phyloP scores from a whole-genome alignment of 1,140 invertebrate species.

The Hetaerina americana region DNA sequence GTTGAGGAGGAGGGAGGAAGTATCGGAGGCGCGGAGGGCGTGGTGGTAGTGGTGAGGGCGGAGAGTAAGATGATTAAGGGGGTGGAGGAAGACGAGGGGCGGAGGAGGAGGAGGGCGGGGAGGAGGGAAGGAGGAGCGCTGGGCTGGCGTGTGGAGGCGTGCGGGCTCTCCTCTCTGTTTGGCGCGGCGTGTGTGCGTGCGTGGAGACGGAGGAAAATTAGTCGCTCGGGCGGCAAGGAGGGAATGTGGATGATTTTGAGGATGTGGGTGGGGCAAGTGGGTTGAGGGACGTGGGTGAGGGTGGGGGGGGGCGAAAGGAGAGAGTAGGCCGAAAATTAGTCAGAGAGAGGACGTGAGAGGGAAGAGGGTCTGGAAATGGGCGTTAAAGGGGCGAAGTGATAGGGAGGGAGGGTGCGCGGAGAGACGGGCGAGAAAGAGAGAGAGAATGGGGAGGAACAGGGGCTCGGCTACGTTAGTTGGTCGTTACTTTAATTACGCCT shows the following conservation, averaged over 20 bases:
- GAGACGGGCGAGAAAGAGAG: not conserved
- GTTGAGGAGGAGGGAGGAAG: too few species aligned
- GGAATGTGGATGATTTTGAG: too few species aligned
- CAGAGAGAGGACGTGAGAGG: not conserved
- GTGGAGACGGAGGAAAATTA: too few species aligned
- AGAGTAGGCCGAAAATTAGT: not conserved
- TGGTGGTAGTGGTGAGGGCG: not conserved
- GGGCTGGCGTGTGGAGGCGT: too few species aligned
- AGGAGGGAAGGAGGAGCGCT: not conserved
- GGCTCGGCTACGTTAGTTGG: not conserved
- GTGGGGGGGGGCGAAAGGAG: not conserved
- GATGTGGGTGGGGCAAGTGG: not conserved
- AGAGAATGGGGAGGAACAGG: not conserved
- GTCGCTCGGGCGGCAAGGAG: too few species aligned
- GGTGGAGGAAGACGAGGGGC: not conserved
- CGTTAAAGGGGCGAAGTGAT: not conserved
- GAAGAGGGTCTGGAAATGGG: not conserved
- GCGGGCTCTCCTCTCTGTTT: too few species aligned
- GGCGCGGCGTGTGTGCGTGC: too few species aligned
- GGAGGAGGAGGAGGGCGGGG: not conserved
- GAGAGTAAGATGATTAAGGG: not conserved
- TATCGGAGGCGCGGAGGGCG: not conserved
- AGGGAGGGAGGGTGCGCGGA: not conserved
- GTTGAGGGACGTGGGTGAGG: not conserved
- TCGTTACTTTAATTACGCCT: not conserved